Percentiles rank a stretch among this genome's conserved stretches.
Evolutionary conservation across 2,113 vertebrate genomes (phyloP).

Genomic region (Oreocharis arfaki): DNA sequence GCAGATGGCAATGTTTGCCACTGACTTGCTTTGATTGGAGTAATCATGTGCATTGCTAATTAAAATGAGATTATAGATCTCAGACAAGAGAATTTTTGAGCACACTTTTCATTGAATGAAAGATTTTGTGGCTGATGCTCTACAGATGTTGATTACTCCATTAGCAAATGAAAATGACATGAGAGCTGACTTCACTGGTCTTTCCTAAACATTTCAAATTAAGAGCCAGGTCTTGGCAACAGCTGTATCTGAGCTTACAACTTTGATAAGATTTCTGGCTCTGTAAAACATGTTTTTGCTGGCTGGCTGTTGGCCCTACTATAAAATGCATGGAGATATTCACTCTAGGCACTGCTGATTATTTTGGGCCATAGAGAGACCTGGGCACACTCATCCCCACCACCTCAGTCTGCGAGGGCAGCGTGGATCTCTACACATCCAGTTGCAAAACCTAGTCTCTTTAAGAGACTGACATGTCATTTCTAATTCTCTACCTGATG

Average conservation of each 20-base stretch:
- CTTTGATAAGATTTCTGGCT: not conserved
- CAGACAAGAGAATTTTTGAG: slow-evolving; percentile 13
- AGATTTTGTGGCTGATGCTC: not conserved
- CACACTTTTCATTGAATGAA: not conserved
- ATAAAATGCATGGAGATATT: not conserved
- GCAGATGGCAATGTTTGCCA: slow-evolving; percentile 21
- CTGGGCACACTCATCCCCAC: not conserved
- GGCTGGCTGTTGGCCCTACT: not conserved
- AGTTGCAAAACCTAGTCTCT: not conserved
- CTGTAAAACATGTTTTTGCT: not conserved
- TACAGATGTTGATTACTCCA: slow-evolving; percentile 4
- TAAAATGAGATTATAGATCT: slow-evolving; percentile 31
- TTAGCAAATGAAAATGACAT: not conserved
- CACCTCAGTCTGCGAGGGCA: not conserved
- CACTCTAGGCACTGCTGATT: not conserved
- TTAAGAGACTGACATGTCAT: not conserved
- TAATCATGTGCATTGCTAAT: slow-evolving; percentile 35
- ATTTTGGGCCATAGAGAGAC: not conserved
- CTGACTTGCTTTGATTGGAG: slow-evolving; percentile 25
- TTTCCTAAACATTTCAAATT: not conserved
- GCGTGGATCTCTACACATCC: not conserved
- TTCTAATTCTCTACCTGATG: not conserved
- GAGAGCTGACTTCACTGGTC: not conserved
- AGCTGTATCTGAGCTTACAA: not conserved
- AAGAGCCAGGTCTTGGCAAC: not conserved